A percentile compares a stretch with the other conserved stretches of the same genome.
Evolutionary conservation across 1,140 invertebrate genomes (phyloP).

Genomic region (Drosophila repletoides): DNA sequence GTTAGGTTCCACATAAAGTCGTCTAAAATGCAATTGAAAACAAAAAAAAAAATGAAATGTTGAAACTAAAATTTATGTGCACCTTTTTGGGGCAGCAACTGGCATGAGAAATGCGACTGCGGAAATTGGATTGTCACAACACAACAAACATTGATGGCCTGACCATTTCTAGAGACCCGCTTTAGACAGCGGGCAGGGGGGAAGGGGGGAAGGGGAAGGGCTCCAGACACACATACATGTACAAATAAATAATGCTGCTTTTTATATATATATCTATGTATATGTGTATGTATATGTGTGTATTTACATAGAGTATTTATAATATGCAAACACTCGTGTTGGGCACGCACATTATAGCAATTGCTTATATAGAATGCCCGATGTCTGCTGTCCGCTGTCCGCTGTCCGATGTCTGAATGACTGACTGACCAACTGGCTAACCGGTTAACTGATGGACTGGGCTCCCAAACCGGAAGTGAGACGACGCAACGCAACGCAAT

Average conservation of each 20-base stretch:
- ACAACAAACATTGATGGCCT: background rate
- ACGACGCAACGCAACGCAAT: slow-evolving; percentile 39
- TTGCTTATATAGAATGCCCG: slow-evolving; percentile 42
- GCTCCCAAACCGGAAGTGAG: slow-evolving; percentile 57
- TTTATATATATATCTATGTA: too few relatives aligned
- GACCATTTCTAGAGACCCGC: slow-evolving; percentile 24
- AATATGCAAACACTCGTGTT: slow-evolving; percentile 54
- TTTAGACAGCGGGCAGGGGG: slow-evolving; percentile 13
- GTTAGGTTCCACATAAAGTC: slow-evolving; percentile 1
- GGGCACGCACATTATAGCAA: slow-evolving; percentile 68
- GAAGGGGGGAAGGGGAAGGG: too few relatives aligned
- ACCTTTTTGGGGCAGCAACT: background rate
- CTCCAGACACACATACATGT: slow-evolving; percentile 3
- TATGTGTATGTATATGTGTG: too few relatives aligned
- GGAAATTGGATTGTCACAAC: slow-evolving; percentile 44
- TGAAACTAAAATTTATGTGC: slow-evolving; percentile 16
- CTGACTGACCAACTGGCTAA: slow-evolving; percentile 44
- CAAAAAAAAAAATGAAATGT: slow-evolving; percentile 1
- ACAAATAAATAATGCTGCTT: too few relatives aligned
- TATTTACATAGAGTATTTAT: too few relatives aligned
- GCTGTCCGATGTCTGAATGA: slow-evolving; percentile 43
- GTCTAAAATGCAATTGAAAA: slow-evolving; percentile 30
- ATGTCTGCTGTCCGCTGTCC: too few relatives aligned
- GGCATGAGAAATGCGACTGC: slow-evolving; percentile 5
- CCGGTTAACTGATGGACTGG: slow-evolving; percentile 43